Conservation (phyloP, 2,113 vertebrate genomes). For the Catharus bicknelli region DNA sequence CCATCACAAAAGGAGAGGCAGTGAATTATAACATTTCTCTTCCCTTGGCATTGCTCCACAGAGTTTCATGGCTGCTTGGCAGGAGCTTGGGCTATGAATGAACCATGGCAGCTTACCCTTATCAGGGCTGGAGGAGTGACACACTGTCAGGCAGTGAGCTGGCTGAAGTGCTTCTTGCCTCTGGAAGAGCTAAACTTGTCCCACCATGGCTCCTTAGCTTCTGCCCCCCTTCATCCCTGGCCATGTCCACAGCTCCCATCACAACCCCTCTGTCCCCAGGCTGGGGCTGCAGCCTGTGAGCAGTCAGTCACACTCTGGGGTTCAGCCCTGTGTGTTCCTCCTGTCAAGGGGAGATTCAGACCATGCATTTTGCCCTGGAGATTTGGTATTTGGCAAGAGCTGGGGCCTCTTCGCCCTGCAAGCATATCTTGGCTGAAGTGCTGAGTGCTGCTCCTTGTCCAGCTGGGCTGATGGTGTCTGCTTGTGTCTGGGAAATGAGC, state of each 20-base stretch:
- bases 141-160: not conserved
- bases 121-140: not conserved
- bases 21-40: not conserved
- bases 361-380: not conserved
- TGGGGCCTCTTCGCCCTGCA: rapidly evolving
- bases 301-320: not conserved
- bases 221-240: not conserved
- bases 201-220: not conserved
- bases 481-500: conserved; percentile 14
- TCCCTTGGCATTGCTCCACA: not conserved
- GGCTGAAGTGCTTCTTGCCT: not conserved
- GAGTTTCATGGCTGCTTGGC: conserved; percentile 1
- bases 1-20: not conserved
- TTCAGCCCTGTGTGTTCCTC: not conserved
- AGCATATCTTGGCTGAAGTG: not conserved
- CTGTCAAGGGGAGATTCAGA: not conserved
- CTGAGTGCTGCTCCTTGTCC: not conserved
- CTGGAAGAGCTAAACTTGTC: not conserved
- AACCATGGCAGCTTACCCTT: not conserved
- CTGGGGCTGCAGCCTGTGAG: not conserved
- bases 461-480: not conserved
- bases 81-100: not conserved
- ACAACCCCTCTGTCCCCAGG: not conserved
- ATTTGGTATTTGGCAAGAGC: not conserved
- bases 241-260: rapidly evolving